A percentile compares a stretch with the other conserved stretches of the same genome.
These are phyloP conservation scores for Drosophila ogumai DNA, from an alignment of 1,140 invertebrate species.

Conservation along the genomic window DNA sequence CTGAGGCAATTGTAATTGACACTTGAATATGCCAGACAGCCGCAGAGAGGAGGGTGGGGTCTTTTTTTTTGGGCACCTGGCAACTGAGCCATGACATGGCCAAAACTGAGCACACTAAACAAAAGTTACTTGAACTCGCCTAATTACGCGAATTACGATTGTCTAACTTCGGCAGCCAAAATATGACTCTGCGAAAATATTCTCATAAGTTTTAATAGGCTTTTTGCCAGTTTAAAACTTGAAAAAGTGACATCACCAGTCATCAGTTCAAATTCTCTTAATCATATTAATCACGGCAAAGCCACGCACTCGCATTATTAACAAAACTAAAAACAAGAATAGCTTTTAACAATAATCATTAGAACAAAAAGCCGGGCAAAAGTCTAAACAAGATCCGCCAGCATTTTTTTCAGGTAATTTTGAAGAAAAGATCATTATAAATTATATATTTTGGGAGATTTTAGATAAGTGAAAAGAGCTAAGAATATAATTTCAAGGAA, in stretches of 20 bases:
- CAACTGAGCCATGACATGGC: conserved; percentile 74
- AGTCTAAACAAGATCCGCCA: conserved; percentile 25
- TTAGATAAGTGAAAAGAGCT: not conserved
- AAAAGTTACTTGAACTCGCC: conserved; percentile 70
- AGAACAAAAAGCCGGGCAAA: conserved; percentile 22
- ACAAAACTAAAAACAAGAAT: not conserved
- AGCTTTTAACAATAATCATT: conserved; percentile 26
- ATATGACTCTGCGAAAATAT: conserved; percentile 61
- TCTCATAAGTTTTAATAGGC: conserved; percentile 51
- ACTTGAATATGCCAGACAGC: conserved; percentile 66
- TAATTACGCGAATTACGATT: conserved; percentile 69
- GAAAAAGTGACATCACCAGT: conserved; percentile 45
- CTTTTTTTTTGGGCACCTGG: conserved; percentile 32
- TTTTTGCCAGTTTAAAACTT: conserved; percentile 21
- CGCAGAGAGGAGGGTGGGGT: not conserved
- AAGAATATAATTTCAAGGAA: not conserved
- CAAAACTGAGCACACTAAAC: conserved; percentile 42
- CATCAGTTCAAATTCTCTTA: conserved; percentile 34
- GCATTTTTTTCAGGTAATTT: not conserved
- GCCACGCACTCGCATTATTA: conserved; percentile 34
- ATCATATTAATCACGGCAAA: conserved; percentile 48
- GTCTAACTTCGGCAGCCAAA: conserved; percentile 15
- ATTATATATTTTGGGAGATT: not conserved
- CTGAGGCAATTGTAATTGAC: conserved; percentile 66
- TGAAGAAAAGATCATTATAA: not conserved